Base-by-base conservation (phyloP, 2,888 invertebrate species). In the Drosophila testacea region DNA sequence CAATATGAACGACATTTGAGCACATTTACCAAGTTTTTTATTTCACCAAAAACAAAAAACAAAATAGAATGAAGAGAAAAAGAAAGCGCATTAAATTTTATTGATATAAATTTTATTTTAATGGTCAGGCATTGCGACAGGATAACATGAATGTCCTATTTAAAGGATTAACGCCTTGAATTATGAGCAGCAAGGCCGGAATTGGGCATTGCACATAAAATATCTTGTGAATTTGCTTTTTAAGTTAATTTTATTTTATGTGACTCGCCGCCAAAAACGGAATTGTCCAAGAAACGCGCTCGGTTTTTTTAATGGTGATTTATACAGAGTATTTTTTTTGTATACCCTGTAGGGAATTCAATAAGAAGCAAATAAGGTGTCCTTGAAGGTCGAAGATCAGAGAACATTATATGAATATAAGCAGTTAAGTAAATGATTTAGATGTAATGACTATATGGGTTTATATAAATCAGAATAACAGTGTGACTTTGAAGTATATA, bases 201-300 rank as follows among this genome's bases (percentile, higher is more conserved):
- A 65, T 51, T 39, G 64, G 64, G 41, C 67, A 72, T 55, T 52
- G 47, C 69, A 80, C 90, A 90, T 90, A 90, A 89, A 91, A 89
- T 89, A 73, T 81, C 73, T 61, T 57, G 73, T 84, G 90, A 90
- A 91, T 91, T 90, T 88, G 79, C 78, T 87, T 91, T 91, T 92
- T 90, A 91, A 92, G 91, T 91, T 92, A 91, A 92, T 92, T 92
- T 92, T 89, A 90, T 91, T 91, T 92, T 91, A 92, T 92, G 91
- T 89, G 83, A 78, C 62, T 48, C 42, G 27, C 9, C 39, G 44
- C 48, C 13, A 39, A 48, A 39, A 44, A 22, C 16, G 28, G 38
- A 52, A 48, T 42, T 54, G 69, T 61, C 54, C 54, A 47, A 11
- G 39, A 39, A 69, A 77, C 88, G 86, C 81, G 83, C 61, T 74